Base-by-base conservation (phyloP, 2,888 invertebrate species). In the Deilephila porcellus region DNA sequence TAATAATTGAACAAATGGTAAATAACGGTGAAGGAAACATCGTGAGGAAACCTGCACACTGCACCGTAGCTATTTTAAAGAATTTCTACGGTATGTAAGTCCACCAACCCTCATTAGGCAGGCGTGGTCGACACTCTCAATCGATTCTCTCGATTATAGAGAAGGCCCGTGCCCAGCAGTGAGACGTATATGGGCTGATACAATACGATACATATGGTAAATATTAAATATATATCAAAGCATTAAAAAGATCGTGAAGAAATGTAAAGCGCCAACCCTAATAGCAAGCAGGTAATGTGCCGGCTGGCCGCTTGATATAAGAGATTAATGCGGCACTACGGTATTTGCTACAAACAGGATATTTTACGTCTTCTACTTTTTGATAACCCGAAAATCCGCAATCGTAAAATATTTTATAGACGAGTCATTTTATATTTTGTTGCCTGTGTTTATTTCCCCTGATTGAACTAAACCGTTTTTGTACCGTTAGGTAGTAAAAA, bases 311-410 rank as follows among this genome's bases (percentile, higher is more conserved):
- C 45, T 67, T 67, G 67, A 52, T 52, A 67, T 25, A 25, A 34
- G n/a, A 67, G 67, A 67, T 52, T 67, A 52, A 67, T 67, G 52
- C 67, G 67, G 52, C 52, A 52, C 67, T 67, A 67, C 25, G 67
- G 67, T 67, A 52, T 45, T 17, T 67, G 45, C 64, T 4, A 20
- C 45, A 5, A 67, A 67, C 64, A 67, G 20, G 45, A 67, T 67
- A 45, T 67, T 52, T 11, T 67, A 19, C 17, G 67, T 45, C 17
- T 52, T 17, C 25, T 25, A 14, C 37, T 8, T 52, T 64, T 45
- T 14, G 60, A 6, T 17, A 45, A 52, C 25, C 6, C 45, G 52
- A 67, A 67, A 67, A 52, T 67, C 25, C 25, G 14, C 25, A 67
- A 17, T 17, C 67, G 45, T 67, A 67, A 67, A 64, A 64, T 64